Conservation (phyloP, 2,888 invertebrate species). For the Dioctria rufipes region DNA sequence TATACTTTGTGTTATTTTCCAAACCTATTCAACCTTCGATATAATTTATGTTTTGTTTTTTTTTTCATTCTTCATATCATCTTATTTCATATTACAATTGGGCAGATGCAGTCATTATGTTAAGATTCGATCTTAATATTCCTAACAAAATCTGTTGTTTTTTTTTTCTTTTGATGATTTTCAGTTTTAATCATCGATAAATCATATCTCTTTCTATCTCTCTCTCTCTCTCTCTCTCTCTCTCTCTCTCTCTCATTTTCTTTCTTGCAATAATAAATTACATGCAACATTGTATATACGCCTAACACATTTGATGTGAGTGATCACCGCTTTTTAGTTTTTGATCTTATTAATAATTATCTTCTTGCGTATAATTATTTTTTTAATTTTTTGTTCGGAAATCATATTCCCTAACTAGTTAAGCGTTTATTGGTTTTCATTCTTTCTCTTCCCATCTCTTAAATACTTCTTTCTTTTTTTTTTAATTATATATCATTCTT, state of each 20-base stretch:
- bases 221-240: too few species aligned
- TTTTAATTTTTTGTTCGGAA: conserved; percentile 21
- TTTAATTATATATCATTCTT: conserved; percentile 53
- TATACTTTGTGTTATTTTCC: conserved; percentile 40
- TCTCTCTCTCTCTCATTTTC: conserved; percentile 29
- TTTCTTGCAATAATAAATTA: conserved; percentile 55
- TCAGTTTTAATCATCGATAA: too few species aligned
- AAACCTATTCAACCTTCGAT: neutral
- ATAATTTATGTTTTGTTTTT: conserved; percentile 4
- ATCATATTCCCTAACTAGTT: conserved; percentile 55
- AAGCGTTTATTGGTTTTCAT: conserved; percentile 59
- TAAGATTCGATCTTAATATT: conserved; percentile 62
- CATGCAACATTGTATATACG: conserved; percentile 45
- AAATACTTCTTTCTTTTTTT: conserved; percentile 41
- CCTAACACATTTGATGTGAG: conserved; percentile 48
- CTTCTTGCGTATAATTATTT: conserved; percentile 15
- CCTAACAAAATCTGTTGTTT: conserved; percentile 57
- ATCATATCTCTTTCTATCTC: too few species aligned
- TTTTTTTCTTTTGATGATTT: conserved; percentile 20
- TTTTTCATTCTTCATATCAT: conserved; percentile 53
- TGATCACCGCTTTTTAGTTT: conserved; percentile 20
- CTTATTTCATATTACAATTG: conserved; percentile 57
- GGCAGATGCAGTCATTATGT: conserved; percentile 64
- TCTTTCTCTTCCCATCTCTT: conserved; percentile 56
- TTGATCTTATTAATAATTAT: conserved; percentile 44